Percentiles rank a stretch among this genome's conserved stretches.
phyloP scores from a whole-genome alignment of 2,797 vertebrate species.

The Rachycentron canadum region DNA sequence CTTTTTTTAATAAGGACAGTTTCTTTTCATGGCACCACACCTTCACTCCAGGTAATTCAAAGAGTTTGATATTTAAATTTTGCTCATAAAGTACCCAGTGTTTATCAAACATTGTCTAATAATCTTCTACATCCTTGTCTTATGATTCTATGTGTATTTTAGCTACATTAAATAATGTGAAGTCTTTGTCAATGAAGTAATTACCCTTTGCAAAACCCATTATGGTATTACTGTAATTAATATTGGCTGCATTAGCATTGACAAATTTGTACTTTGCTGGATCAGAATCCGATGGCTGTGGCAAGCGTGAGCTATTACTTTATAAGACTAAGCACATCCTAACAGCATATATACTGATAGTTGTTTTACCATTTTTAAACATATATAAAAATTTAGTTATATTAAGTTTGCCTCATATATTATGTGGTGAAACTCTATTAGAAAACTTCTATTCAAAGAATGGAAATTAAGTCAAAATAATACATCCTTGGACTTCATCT shows the following conservation, averaged over 20 bases:
- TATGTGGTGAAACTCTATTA: background rate
- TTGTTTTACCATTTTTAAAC: background rate
- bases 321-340: background rate
- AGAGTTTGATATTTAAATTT: background rate
- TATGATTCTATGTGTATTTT: background rate
- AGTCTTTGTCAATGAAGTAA: background rate
- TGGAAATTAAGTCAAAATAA: background rate
- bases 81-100: background rate
- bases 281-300: fast-evolving
- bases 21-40: background rate
- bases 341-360: background rate
- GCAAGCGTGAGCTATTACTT: background rate
- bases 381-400: background rate
- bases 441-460: background rate
- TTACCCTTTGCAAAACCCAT: background rate
- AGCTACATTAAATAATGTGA: background rate
- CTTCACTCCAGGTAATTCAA: background rate
- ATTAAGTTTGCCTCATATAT: background rate
- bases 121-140: background rate
- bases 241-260: background rate
- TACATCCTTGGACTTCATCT: background rate
- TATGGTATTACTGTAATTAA: background rate
- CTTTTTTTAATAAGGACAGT: background rate
- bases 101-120: background rate
- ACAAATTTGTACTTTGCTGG: background rate